These are phyloP conservation scores for Platanista minor DNA, from an alignment of 2,113 vertebrate genomes.

Conservation along the genomic window DNA sequence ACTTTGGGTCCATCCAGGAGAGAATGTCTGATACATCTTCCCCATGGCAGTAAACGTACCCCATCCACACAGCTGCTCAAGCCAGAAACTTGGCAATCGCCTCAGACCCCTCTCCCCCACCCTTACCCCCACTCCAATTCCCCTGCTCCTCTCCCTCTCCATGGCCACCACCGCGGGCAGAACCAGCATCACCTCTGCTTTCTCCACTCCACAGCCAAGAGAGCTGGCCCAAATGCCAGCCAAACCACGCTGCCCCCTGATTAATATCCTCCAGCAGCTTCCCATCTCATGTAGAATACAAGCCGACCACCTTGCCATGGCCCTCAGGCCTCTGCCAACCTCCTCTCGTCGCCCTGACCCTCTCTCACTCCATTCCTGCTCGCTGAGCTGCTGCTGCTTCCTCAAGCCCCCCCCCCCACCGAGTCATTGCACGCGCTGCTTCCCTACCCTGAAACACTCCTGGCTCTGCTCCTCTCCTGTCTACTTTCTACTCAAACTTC, in stretches of 20 bases:
- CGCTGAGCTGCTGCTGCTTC: neutral
- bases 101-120: too few relatives aligned
- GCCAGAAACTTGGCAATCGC: neutral
- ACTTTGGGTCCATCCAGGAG: neutral
- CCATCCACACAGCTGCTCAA: neutral
- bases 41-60: neutral
- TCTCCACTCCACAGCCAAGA: neutral
- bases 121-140: too few relatives aligned
- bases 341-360: too few relatives aligned
- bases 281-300: neutral
- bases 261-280: neutral
- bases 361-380: neutral
- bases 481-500: neutral
- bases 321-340: too few relatives aligned
- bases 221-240: accelerated
- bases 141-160: neutral
- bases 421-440: neutral
- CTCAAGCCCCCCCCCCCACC: accelerated
- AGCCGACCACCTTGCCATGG: accelerated
- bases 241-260: neutral
- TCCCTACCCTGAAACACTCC: neutral
- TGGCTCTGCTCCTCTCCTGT: neutral
- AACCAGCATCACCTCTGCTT: neutral
- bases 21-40: neutral
- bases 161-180: neutral